Evolutionary conservation across 2,888 invertebrate species (phyloP).

Genomic region (Trichogramma dendrolimi): DNA sequence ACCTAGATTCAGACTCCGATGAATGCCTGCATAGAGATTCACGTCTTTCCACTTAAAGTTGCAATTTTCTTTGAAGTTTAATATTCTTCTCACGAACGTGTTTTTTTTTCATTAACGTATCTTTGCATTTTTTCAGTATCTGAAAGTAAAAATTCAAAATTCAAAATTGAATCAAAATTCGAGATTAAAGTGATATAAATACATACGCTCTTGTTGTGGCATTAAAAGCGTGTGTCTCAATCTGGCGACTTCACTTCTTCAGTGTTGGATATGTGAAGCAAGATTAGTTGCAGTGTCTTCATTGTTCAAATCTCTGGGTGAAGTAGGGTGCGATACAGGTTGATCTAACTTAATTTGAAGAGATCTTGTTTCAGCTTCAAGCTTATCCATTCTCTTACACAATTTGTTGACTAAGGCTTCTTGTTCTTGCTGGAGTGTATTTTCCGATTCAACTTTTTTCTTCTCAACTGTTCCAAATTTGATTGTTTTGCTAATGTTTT

Average conservation of each 20-base stretch:
- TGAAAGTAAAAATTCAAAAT: slow-evolving; percentile 32
- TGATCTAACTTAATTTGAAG: slow-evolving; percentile 93
- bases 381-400: slow-evolving; percentile 98
- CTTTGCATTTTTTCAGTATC: slow-evolving; percentile 92
- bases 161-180: background rate
- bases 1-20: slow-evolving; percentile 89
- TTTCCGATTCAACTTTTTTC: slow-evolving; percentile 97
- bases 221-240: slow-evolving; percentile 67
- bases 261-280: slow-evolving; percentile 88
- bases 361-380: slow-evolving; percentile 94
- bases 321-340: slow-evolving; percentile 90
- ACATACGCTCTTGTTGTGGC: slow-evolving; percentile 63
- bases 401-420: slow-evolving; percentile 96
- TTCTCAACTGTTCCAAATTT: slow-evolving; percentile 86
- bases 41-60: slow-evolving; percentile 90
- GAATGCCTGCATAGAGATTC: slow-evolving; percentile 93
- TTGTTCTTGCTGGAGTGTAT: slow-evolving; percentile 97
- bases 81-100: slow-evolving; percentile 94
- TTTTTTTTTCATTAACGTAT: slow-evolving; percentile 87
- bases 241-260: slow-evolving; percentile 86
- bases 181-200: background rate
- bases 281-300: slow-evolving; percentile 88
- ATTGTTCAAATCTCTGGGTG: slow-evolving; percentile 85
- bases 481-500: slow-evolving; percentile 94
- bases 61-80: slow-evolving; percentile 86